Conservation (phyloP, 1,140 invertebrate genomes). For the Drosophila pandora region DNA sequence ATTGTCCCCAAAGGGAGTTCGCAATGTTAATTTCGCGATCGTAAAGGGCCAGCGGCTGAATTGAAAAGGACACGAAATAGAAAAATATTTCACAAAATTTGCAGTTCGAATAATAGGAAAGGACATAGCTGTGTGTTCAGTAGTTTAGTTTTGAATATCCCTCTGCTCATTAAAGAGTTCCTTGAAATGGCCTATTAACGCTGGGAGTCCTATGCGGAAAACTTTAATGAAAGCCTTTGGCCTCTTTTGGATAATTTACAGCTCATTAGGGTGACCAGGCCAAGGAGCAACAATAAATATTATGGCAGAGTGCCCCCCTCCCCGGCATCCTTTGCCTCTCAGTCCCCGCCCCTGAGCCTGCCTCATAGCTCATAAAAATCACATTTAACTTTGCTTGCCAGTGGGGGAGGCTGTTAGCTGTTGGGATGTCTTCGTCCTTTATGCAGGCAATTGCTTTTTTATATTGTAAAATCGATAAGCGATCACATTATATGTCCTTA, state of each 20-base stretch:
- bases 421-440: slow-evolving; percentile 31
- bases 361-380: slow-evolving; percentile 74
- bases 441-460: slow-evolving; percentile 79
- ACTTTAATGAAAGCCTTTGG: slow-evolving; percentile 25
- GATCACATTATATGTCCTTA: slow-evolving; percentile 70
- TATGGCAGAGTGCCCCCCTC: slow-evolving; percentile 1
- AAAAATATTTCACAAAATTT: background rate
- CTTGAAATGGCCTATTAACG: background rate
- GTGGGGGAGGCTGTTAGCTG: slow-evolving; percentile 24
- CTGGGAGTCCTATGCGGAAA: background rate
- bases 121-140: background rate
- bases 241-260: slow-evolving; percentile 47
- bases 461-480: slow-evolving; percentile 83
- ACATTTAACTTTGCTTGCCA: slow-evolving; percentile 65
- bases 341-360: slow-evolving; percentile 2
- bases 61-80: slow-evolving; percentile 2
- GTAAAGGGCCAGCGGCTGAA: slow-evolving; percentile 30
- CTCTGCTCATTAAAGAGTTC: background rate
- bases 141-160: no score
- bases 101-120: background rate
- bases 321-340: background rate
- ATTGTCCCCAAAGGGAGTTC: slow-evolving; percentile 34
- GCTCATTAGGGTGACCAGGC: slow-evolving; percentile 50
- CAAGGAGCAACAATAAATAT: slow-evolving; percentile 52
- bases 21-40: slow-evolving; percentile 54